Evolutionary conservation across 1,140 invertebrate genomes (phyloP).

Genomic region (Amyelois transitella): DNA sequence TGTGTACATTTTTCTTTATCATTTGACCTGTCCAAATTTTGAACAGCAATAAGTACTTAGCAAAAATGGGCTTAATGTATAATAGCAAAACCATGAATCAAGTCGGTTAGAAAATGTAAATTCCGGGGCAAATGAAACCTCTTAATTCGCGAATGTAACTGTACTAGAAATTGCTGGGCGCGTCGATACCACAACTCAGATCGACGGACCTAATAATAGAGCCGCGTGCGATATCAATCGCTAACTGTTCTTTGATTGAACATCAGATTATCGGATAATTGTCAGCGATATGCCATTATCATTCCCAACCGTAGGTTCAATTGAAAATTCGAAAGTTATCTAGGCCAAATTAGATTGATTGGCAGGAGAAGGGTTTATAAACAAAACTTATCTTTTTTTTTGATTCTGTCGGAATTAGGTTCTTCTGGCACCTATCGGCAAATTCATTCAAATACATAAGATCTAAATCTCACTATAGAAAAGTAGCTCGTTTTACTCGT

Average conservation of each 20-base stretch:
- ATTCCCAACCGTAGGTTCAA: constrained; percentile 8
- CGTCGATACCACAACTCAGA: constrained; percentile 15
- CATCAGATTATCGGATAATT: constrained; percentile 26
- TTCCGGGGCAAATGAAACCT: not conserved
- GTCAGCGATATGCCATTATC: constrained; percentile 21
- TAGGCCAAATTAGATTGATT: not conserved
- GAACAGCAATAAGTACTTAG: no score
- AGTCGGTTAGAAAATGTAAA: not conserved
- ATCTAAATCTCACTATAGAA: no score
- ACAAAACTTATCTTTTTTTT: not conserved
- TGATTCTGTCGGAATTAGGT: no score
- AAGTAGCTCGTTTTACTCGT: no score
- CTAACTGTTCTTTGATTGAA: constrained; percentile 45
- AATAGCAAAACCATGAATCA: not conserved
- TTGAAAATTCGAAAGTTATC: constrained; percentile 5
- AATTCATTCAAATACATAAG: no score
- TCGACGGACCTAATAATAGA: constrained; percentile 40
- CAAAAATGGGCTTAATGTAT: no score
- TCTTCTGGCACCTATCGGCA: no score
- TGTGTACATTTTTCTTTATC: no score
- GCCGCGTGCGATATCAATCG: constrained; percentile 35
- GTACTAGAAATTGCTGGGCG: constrained; percentile 26
- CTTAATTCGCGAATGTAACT: constrained; percentile 18
- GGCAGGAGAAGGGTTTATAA: not conserved
- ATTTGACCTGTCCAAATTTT: no score